These are phyloP conservation scores for Chrysolina haemoptera DNA, from an alignment of 2,888 invertebrate genomes.

Conservation along the genomic window DNA sequence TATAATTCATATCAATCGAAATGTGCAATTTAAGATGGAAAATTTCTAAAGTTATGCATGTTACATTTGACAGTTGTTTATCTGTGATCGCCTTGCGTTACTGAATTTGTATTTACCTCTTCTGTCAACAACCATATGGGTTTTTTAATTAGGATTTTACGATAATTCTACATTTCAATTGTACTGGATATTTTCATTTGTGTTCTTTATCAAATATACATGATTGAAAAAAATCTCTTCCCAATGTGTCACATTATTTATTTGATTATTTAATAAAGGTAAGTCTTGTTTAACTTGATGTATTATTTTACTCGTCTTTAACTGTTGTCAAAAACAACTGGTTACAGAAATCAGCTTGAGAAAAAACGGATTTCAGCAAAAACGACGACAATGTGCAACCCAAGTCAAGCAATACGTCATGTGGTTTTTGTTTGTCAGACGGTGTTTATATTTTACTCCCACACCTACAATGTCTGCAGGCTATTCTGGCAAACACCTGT, in stretches of 20 bases:
- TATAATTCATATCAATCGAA: conserved; percentile 71
- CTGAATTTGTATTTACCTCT: conserved; percentile 58
- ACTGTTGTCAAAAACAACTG: too few species aligned
- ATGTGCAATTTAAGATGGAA: conserved; percentile 69
- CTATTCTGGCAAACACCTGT: too few species aligned
- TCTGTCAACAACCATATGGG: conserved; percentile 56
- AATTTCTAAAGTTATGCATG: conserved; percentile 68
- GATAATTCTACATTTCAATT: conserved; percentile 64
- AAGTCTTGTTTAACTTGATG: conserved; percentile 48
- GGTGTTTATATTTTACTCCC: too few species aligned
- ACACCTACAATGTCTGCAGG: too few species aligned
- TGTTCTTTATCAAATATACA: conserved; percentile 67
- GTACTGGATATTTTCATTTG: conserved; percentile 67
- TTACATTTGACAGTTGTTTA: conserved; percentile 70
- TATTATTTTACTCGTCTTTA: conserved; percentile 26
- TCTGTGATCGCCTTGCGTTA: conserved; percentile 70
- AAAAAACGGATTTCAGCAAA: too few species aligned
- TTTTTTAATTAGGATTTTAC: conserved; percentile 30
- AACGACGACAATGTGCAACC: too few species aligned
- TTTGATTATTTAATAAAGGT: conserved; percentile 53
- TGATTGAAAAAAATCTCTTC: conserved; percentile 56
- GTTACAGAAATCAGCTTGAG: too few species aligned
- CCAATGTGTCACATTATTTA: conserved; percentile 54
- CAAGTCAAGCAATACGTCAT: too few species aligned
- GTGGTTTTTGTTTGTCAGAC: too few species aligned